A percentile compares a stretch with the other conserved stretches of the same genome.
These are phyloP conservation scores for Agrotis clavis DNA, from an alignment of 2,888 invertebrate genomes.

Conservation along the genomic window DNA sequence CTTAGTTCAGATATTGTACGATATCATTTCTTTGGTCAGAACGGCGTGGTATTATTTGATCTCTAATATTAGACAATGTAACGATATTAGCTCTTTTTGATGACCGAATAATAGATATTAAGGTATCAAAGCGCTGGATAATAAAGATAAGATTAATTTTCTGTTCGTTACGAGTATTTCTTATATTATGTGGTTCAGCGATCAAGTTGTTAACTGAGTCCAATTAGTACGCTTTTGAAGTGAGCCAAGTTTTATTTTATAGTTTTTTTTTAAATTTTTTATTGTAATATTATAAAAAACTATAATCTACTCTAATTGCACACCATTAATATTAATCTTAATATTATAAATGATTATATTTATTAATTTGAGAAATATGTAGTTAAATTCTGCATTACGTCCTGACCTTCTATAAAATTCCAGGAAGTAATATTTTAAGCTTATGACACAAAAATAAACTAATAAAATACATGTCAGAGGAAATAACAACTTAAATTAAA, in stretches of 20 bases:
- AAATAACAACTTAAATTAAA: too few relatives aligned
- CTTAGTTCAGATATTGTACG: neutral
- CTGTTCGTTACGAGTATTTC: neutral
- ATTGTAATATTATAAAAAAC: too few relatives aligned
- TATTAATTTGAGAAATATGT: too few relatives aligned
- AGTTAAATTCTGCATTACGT: too few relatives aligned
- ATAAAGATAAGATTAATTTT: constrained; percentile 5
- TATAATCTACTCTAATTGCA: too few relatives aligned
- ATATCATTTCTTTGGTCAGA: constrained; percentile 5
- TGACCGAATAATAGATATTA: neutral
- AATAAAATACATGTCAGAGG: too few relatives aligned
- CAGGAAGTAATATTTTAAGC: too few relatives aligned
- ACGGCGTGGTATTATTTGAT: neutral
- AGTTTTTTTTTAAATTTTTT: neutral
- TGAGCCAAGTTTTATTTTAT: too few relatives aligned
- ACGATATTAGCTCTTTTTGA: neutral
- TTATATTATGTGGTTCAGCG: neutral
- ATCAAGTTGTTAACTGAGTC: constrained; percentile 3
- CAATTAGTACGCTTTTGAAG: neutral
- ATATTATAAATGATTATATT: too few relatives aligned
- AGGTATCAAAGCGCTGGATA: neutral
- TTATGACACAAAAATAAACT: too few relatives aligned
- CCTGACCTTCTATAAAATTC: too few relatives aligned
- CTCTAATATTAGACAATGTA: neutral
- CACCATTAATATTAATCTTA: too few relatives aligned